These are phyloP conservation scores for Glomeris maerens DNA, from an alignment of 1,140 invertebrate genomes.

Conservation along the genomic window DNA sequence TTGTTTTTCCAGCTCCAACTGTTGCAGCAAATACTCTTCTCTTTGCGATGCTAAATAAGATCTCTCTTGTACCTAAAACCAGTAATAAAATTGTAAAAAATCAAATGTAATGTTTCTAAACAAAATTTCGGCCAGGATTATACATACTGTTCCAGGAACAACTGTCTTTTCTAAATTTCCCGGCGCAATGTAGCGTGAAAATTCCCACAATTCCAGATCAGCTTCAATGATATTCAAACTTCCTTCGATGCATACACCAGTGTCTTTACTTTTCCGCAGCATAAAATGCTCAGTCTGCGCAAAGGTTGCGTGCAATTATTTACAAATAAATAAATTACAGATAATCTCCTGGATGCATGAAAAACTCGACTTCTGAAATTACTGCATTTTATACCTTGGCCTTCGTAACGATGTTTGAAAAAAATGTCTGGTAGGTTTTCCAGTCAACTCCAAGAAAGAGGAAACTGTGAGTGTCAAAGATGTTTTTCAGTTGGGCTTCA, in stretches of 20 bases:
- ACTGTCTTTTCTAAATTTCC: slow-evolving; percentile 3
- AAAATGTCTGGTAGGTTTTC: too few species aligned
- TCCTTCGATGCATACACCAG: not conserved
- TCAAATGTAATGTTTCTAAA: not conserved
- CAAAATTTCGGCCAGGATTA: not conserved
- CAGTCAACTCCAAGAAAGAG: too few species aligned
- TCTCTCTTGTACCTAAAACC: slow-evolving; percentile 6
- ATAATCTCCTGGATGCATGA: too few species aligned
- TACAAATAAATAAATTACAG: too few species aligned
- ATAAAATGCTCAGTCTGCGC: slow-evolving; percentile 6
- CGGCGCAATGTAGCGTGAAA: slow-evolving; percentile 8
- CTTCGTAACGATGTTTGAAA: too few species aligned
- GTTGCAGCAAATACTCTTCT: slow-evolving; percentile 8
- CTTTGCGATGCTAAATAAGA: slow-evolving; percentile 12
- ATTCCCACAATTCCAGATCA: slow-evolving; percentile 12
- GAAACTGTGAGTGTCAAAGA: too few species aligned
- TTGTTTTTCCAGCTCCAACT: slow-evolving; percentile 7
- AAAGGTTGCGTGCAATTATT: too few species aligned
- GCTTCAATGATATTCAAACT: not conserved
- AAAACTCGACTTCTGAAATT: too few species aligned
- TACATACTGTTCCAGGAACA: slow-evolving; percentile 4
- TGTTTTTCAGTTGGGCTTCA: too few species aligned
- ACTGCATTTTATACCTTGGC: too few species aligned
- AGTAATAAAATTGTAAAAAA: not conserved
- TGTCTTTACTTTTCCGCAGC: not conserved